Evolutionary conservation across 2,113 vertebrate species (phyloP).

Genomic region (Anguilla japonica): DNA sequence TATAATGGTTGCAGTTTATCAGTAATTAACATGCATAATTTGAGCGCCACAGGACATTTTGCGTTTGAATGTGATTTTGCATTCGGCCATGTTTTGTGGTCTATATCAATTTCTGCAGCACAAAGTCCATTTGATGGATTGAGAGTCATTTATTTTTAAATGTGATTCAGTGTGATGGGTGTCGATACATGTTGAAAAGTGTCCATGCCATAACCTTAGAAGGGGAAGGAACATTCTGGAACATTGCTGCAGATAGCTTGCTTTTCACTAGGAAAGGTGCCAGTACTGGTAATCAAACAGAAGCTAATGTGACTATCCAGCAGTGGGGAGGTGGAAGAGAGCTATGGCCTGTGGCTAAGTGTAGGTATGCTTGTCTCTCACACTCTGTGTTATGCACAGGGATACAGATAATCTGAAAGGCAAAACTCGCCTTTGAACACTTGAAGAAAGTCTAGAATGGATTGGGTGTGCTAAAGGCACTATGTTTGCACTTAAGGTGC

Average conservation of each 20-base stretch:
- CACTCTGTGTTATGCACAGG: background rate
- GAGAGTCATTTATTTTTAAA: background rate
- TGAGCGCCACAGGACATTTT: background rate
- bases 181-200: background rate
- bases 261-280: constrained; percentile 8
- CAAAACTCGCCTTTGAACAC: background rate
- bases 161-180: background rate
- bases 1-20: background rate
- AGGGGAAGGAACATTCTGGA: background rate
- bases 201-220: background rate
- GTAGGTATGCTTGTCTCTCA: background rate
- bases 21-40: background rate
- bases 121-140: background rate
- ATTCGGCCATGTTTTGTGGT: background rate
- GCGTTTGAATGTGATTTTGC: background rate
- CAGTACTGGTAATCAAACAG: background rate
- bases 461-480: background rate
- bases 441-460: background rate
- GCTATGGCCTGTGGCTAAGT: background rate
- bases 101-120: background rate
- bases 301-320: background rate
- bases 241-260: background rate
- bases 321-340: background rate
- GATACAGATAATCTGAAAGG: background rate
- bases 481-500: background rate